Conservation (phyloP, 2,113 vertebrate genomes). For the Nothoprocta perdicaria region DNA sequence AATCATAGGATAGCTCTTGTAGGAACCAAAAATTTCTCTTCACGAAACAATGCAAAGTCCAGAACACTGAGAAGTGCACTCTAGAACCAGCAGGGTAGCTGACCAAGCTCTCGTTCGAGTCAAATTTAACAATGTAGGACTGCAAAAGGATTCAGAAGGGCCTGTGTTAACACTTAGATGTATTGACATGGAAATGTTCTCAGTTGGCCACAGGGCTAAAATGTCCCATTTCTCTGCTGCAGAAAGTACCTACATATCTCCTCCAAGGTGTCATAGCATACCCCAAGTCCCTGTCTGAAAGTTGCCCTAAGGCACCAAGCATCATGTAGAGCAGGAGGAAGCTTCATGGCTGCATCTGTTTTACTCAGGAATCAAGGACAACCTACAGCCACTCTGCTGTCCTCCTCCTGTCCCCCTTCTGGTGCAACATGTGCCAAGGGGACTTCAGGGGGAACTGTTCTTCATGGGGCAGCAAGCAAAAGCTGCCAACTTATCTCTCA, state of each 20-base stretch:
- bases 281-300: neutral
- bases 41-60: neutral
- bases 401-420: rapidly evolving
- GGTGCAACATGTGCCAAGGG: neutral
- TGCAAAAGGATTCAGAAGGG: neutral
- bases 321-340: rapidly evolving
- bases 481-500: neutral
- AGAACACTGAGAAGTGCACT: neutral
- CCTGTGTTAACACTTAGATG: neutral
- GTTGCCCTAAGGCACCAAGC: neutral
- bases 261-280: neutral
- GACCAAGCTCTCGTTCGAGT: neutral
- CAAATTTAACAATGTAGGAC: neutral
- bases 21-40: neutral
- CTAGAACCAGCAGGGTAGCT: neutral
- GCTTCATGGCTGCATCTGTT: neutral
- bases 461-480: neutral
- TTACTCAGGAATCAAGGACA: rapidly evolving
- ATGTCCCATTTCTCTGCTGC: neutral
- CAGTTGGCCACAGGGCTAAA: neutral
- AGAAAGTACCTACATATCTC: neutral
- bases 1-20: neutral
- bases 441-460: neutral
- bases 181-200: neutral
- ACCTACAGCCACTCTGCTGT: neutral